Base-by-base conservation (phyloP, 2,113 vertebrate genomes). In the Silurus asotus region DNA sequence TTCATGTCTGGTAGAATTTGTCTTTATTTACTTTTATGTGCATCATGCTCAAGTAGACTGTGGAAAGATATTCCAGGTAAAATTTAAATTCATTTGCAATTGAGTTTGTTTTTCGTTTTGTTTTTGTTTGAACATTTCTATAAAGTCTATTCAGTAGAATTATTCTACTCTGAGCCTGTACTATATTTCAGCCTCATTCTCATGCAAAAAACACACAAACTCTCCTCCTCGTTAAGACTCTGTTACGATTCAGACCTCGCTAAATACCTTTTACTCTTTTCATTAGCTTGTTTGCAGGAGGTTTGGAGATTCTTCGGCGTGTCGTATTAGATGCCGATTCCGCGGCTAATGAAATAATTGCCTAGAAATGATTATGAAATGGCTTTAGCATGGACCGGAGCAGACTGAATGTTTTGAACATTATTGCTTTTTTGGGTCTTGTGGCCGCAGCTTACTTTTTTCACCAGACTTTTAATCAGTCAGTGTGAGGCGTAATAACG, bases 321-420 rank as follows among this genome's bases (percentile, higher is more conserved):
- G 81, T 89, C 69, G 82, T 81, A 87, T 89, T 76, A 87, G 84
- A 82, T 79, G 65, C 75, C 67, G 55, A 86, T 86, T 86, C 87
- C 69, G 86, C 76, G 59, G 85, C 67, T 88, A 67, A 83, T 87
- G 86, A 88, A 90, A 90, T 91, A 89, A 91, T 90, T 86, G 84
- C 86, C 86, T 77, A 77, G 82, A 91, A 92, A 91, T 84, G 81
- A 77, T 83, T 74, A 78, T 90, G 70, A 91, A 90, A 90, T 89
- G 77, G 89, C 67, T 51, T 65, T 75, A 81, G 53, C 87, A 84
- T 79, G 87, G 86, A 84, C 84, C 76, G 77, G 82, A 90, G 88
- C 89, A 69, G 89, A 86, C 86, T 89, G 83, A 89, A 87, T 79
- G 81, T 89, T 75, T 74, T 67, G 76, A 88, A 69, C 62, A 86